phyloP scores from a whole-genome alignment of 2,888 invertebrate genomes.

The Elysia crispata region DNA sequence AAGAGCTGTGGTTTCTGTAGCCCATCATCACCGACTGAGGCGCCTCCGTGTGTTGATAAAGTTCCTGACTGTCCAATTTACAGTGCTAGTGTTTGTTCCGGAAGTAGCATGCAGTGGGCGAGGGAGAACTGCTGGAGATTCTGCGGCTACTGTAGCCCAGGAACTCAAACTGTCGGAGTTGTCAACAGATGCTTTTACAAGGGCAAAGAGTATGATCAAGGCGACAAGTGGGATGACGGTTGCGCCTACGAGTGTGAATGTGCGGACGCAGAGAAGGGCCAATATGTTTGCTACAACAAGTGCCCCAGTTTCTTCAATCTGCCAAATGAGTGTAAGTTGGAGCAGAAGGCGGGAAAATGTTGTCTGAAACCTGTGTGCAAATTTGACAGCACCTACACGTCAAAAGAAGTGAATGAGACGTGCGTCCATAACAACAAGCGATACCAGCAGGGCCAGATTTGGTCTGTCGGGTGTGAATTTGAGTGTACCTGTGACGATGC shows the following conservation, averaged over 20 bases:
- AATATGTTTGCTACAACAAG: constrained; percentile 60
- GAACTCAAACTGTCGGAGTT: constrained; percentile 3
- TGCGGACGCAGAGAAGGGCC: constrained; percentile 58
- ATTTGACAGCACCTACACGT: constrained; percentile 63
- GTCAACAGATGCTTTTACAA: constrained; percentile 65
- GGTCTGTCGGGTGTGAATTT: constrained; percentile 54
- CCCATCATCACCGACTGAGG: constrained; percentile 54
- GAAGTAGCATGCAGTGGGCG: constrained; percentile 62
- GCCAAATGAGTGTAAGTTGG: constrained; percentile 67
- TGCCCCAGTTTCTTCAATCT: constrained; percentile 68
- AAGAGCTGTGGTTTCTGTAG: constrained; percentile 61
- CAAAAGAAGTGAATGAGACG: constrained; percentile 62
- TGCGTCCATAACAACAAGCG: constrained; percentile 51
- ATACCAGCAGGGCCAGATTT: constrained; percentile 56
- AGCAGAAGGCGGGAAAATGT: constrained; percentile 58
- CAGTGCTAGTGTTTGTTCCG: constrained; percentile 53
- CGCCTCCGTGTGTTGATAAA: constrained; percentile 62
- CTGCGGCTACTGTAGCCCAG: constrained; percentile 66
- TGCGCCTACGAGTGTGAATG: constrained; percentile 68
- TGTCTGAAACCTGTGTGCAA: constrained; percentile 67
- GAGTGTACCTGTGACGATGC: constrained; percentile 54
- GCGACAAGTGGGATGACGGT: constrained; percentile 66
- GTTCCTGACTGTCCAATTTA: constrained; percentile 60
- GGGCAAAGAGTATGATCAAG: constrained; percentile 62
- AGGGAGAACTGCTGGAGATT: constrained; percentile 65